Evolutionary conservation across 2,113 vertebrate genomes (phyloP).

Genomic region (Aldabrachelys gigantea): DNA sequence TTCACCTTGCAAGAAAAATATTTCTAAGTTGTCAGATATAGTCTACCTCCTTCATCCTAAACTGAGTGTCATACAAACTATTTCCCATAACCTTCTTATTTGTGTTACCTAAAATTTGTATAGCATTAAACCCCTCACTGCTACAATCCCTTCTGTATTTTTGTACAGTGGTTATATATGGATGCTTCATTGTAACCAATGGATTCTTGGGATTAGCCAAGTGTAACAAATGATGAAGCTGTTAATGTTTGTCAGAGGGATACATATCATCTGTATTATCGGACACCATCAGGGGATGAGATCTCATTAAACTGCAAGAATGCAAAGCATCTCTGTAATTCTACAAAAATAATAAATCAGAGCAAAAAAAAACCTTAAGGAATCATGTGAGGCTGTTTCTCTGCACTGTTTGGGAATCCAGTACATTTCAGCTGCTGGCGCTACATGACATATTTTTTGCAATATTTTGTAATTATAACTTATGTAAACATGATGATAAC

Average conservation of each 20-base stretch:
- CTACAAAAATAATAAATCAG: not conserved
- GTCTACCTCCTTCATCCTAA: not conserved
- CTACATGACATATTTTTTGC: not conserved
- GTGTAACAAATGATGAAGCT: not conserved
- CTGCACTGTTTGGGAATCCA: not conserved
- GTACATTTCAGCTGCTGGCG: not conserved
- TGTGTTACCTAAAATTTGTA: not conserved
- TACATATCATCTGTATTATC: not conserved
- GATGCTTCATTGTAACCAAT: not conserved
- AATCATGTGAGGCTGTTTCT: not conserved
- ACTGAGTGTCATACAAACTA: not conserved
- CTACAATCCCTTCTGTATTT: not conserved
- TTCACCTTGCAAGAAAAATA: slow-evolving; percentile 2
- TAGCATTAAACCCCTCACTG: not conserved
- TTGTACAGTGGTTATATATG: not conserved
- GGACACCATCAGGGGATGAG: not conserved
- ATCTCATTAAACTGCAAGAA: not conserved
- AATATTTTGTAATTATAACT: not conserved
- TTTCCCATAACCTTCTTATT: not conserved
- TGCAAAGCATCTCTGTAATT: not conserved
- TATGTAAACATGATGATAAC: not conserved
- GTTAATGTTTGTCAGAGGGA: not conserved
- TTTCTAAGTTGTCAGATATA: not conserved
- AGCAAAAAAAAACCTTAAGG: slow-evolving; percentile 18
- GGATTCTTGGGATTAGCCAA: not conserved